Conservation (phyloP, 2,888 invertebrate species). For the Cordilura impudica region DNA sequence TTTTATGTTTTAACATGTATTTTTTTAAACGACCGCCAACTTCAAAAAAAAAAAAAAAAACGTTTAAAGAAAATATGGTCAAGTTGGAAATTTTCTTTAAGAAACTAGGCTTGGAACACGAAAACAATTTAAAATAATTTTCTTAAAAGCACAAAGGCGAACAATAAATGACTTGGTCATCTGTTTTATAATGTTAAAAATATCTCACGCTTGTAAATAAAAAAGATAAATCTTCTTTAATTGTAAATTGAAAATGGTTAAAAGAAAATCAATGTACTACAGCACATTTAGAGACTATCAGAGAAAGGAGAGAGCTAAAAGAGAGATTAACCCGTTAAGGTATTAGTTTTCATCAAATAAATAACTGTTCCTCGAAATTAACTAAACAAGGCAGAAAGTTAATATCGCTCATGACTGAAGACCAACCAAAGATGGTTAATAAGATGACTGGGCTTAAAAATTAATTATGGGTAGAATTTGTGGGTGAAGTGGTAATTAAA, state of each 20-base stretch:
- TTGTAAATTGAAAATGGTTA: conserved; percentile 59
- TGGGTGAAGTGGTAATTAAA: too few species aligned
- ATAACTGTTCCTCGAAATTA: too few species aligned
- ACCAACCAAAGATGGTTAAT: too few species aligned
- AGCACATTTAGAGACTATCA: not conserved
- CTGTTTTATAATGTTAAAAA: conserved; percentile 32
- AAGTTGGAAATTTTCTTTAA: not conserved
- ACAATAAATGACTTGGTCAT: conserved; percentile 3
- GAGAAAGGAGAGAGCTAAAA: not conserved
- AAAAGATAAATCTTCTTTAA: conserved; percentile 57
- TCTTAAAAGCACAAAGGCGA: conserved; percentile 18
- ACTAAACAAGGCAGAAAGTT: too few species aligned
- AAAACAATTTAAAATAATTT: conserved; percentile 62
- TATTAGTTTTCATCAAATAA: too few species aligned
- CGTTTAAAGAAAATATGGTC: not conserved
- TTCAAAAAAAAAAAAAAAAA: not conserved
- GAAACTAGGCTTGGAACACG: conserved; percentile 36
- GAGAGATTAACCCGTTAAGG: not conserved
- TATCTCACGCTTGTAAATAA: conserved; percentile 61
- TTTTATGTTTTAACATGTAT: not conserved
- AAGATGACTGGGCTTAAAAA: too few species aligned
- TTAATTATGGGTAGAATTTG: too few species aligned
- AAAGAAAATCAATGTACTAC: conserved; percentile 12
- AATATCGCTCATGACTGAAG: too few species aligned
- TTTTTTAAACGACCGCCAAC: not conserved